Evolutionary conservation across 2,888 invertebrate genomes (phyloP).

Genomic region (Ichneumoninae sp.): DNA sequence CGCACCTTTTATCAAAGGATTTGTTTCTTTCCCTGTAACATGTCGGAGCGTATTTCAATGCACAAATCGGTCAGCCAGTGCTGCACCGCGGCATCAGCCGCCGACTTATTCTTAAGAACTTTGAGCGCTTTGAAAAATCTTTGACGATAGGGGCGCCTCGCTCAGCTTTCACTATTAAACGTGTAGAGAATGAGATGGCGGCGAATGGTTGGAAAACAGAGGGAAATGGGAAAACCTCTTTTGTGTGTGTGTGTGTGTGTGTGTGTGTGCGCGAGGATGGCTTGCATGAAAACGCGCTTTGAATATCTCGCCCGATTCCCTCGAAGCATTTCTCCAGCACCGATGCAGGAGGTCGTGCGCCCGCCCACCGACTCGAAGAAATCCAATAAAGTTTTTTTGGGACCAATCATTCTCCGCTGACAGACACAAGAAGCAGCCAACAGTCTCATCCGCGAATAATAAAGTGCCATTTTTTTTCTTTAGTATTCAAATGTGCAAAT

Average conservation of each 20-base stretch:
- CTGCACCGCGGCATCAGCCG: not conserved
- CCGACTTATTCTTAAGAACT: constrained; percentile 15
- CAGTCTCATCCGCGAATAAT: constrained; percentile 18
- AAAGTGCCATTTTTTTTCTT: constrained; percentile 41
- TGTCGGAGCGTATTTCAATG: not conserved
- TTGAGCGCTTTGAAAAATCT: constrained; percentile 25
- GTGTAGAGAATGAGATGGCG: constrained; percentile 30
- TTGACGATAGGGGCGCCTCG: not conserved
- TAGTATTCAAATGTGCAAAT: constrained; percentile 14
- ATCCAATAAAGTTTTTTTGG: constrained; percentile 65
- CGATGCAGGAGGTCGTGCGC: not conserved
- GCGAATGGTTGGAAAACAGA: constrained; percentile 16
- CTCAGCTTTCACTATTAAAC: constrained; percentile 37
- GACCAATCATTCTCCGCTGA: constrained; percentile 55
- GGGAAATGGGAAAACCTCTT: constrained; percentile 32
- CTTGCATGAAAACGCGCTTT: constrained; percentile 58
- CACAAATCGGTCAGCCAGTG: not conserved
- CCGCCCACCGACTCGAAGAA: constrained; percentile 36
- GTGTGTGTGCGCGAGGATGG: not conserved
- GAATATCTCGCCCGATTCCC: constrained; percentile 45
- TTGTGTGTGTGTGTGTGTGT: not conserved
- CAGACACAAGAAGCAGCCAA: constrained; percentile 32
- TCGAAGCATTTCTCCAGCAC: constrained; percentile 43
- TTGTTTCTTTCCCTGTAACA: not conserved
- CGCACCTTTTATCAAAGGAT: not conserved